phyloP scores from a whole-genome alignment of 2,113 vertebrate genomes.

The Triplophysa rosa region DNA sequence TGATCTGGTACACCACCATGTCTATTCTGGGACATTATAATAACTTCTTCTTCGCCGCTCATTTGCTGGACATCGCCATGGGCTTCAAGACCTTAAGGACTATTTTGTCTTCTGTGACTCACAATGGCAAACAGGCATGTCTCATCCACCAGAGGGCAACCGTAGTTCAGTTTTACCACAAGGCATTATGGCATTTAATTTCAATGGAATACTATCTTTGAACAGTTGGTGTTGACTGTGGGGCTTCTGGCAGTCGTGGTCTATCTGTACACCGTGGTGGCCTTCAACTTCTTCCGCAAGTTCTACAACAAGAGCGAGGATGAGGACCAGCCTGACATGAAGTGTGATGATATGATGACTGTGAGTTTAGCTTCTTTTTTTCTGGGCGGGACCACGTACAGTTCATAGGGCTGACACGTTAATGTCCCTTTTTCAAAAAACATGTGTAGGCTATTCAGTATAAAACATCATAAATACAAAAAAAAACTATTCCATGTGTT shows the following conservation, averaged over 20 bases:
- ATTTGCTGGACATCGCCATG: conserved; percentile 97
- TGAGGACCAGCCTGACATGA: conserved; percentile 95
- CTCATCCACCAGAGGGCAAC: conserved; percentile 59
- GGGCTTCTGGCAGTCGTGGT: conserved; percentile 94
- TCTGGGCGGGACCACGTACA: too few relatives aligned
- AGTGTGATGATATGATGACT: conserved; percentile 99
- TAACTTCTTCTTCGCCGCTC: conserved; percentile 99
- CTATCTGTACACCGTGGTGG: conserved; percentile 96
- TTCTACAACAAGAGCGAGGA: conserved; percentile 99
- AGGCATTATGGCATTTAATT: background rate
- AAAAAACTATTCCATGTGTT: background rate
- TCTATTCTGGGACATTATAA: conserved; percentile 97
- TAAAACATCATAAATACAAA: background rate
- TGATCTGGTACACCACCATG: conserved; percentile 96
- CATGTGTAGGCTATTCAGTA: background rate
- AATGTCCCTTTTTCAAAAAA: too few relatives aligned
- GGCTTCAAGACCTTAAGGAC: conserved; percentile 94
- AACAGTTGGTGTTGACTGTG: conserved; percentile 89
- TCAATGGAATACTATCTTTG: background rate
- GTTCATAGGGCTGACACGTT: too few relatives aligned
- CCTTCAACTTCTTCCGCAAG: conserved; percentile 98
- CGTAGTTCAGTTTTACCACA: background rate
- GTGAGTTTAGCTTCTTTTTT: conserved; percentile 65
- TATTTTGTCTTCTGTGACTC: conserved; percentile 95
- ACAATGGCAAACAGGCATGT: conserved; percentile 96